Evolutionary conservation across 1,140 invertebrate genomes (phyloP), one percentile per base, ranked within the genome.

Genomic region (Brachionus angularis): DNA sequence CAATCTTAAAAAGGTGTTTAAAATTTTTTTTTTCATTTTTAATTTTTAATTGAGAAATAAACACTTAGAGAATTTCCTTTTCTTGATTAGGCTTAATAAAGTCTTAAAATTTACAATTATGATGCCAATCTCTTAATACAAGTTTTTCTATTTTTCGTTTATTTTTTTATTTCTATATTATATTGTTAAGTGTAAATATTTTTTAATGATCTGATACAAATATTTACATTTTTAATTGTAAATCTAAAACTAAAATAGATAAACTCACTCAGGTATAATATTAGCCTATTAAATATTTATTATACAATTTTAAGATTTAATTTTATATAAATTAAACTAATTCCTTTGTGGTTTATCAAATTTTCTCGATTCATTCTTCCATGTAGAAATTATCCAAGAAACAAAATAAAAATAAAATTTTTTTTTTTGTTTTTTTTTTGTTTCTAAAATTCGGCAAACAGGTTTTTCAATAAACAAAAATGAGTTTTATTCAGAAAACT

Each of bases 201-300:
- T 39, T 39, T 27, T 25, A 8, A 58, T n/a, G n/a, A n/a, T n/a
- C n/a, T n/a, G n/a, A 58, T 58, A 39, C 53, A 39, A 58, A 58
- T 58, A 58, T 58, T 58, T 58, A 58, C 53, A 39, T 14, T 39
- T 1, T n/a, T 39, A 23, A 23, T 21, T 39, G 33, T 34, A 21
- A 23, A 16, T 58, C 53, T 55, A 33, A 55, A 55, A 34, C 3
- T 14, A 34, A 55, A 55, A 34, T 55, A 55, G 52, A 55, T 55
- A 55, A 34, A 55, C 52, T 55, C 52, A 34, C 52, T 33, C 52
- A 55, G 52, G 52, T 55, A 55, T 55, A 58, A 58, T 58, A 39
- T 39, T 58, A 23, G 27, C 36, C 18, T 31, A 5, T 39, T 58
- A 58, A 39, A 58, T 58, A 58, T 58, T 58, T 58, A 34, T 58